Evolutionary conservation across 1,140 invertebrate species (phyloP).

Genomic region (Aphidius ervi): DNA sequence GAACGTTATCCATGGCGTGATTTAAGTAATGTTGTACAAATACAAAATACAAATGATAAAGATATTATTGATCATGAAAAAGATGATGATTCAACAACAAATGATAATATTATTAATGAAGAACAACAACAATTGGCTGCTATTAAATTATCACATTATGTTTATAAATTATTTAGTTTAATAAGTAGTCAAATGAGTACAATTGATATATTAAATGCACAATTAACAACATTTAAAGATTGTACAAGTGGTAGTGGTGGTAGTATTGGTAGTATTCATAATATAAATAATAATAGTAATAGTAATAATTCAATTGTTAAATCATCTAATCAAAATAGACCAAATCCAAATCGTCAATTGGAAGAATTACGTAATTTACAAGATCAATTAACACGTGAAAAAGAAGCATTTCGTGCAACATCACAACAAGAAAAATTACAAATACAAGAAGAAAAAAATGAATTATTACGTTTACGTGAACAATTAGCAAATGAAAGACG

Average conservation of each 20-base stretch:
- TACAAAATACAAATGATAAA: constrained; percentile 28
- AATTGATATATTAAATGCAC: constrained; percentile 71
- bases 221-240: constrained; percentile 56
- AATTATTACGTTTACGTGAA: constrained; percentile 60
- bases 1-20: constrained; percentile 55
- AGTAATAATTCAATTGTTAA: constrained; percentile 32
- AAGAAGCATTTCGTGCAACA: constrained; percentile 68
- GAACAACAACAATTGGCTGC: constrained; percentile 68
- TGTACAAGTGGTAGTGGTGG: constrained; percentile 15
- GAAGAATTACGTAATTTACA: constrained; percentile 72
- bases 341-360: constrained; percentile 59
- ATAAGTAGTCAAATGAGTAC: constrained; percentile 81
- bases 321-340: constrained; percentile 53
- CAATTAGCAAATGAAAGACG: constrained; percentile 70
- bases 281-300: too few species aligned
- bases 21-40: constrained; percentile 31
- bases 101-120: constrained; percentile 31
- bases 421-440: constrained; percentile 62
- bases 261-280: constrained; percentile 20
- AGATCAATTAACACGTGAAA: constrained; percentile 74
- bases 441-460: constrained; percentile 62
- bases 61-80: constrained; percentile 37
- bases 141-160: constrained; percentile 72
- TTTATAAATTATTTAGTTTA: constrained; percentile 77
- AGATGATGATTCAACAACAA: constrained; percentile 39